Evolutionary conservation across 2,113 vertebrate species (phyloP).

Genomic region (Festucalex cinctus): DNA sequence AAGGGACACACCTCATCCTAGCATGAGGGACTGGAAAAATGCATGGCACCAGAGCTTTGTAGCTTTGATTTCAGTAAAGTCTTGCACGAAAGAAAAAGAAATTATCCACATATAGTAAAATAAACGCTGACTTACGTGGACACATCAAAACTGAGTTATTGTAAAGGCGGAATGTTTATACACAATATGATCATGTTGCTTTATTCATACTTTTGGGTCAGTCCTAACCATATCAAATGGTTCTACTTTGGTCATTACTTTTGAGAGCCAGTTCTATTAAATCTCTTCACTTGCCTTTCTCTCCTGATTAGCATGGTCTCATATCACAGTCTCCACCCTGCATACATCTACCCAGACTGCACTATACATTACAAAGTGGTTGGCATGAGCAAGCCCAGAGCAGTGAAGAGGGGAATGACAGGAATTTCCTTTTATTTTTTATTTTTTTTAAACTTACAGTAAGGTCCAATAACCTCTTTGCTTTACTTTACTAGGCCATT

Average conservation of each 20-base stretch:
- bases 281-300: constrained; percentile 3
- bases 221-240: too few species aligned
- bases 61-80: constrained; percentile 15
- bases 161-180: too few species aligned
- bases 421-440: constrained; percentile 58
- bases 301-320: constrained; percentile 23
- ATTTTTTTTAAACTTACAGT: too few species aligned
- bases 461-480: constrained; percentile 32
- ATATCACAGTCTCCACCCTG: constrained; percentile 24
- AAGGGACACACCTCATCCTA: constrained; percentile 28
- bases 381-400: constrained; percentile 47
- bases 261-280: neutral
- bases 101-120: too few species aligned
- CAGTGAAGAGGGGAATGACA: constrained; percentile 56
- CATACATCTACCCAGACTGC: constrained; percentile 26
- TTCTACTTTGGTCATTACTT: neutral
- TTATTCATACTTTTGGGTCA: too few species aligned
- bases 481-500: constrained; percentile 4
- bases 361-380: constrained; percentile 39
- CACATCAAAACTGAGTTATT: too few species aligned
- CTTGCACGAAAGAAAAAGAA: constrained; percentile 1
- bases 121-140: too few species aligned
- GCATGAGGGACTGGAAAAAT: constrained; percentile 33
- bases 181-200: too few species aligned
- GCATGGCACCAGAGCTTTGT: constrained; percentile 13